phyloP scores from a whole-genome alignment of 2,113 vertebrate genomes.

The Aptenodytes patagonicus region DNA sequence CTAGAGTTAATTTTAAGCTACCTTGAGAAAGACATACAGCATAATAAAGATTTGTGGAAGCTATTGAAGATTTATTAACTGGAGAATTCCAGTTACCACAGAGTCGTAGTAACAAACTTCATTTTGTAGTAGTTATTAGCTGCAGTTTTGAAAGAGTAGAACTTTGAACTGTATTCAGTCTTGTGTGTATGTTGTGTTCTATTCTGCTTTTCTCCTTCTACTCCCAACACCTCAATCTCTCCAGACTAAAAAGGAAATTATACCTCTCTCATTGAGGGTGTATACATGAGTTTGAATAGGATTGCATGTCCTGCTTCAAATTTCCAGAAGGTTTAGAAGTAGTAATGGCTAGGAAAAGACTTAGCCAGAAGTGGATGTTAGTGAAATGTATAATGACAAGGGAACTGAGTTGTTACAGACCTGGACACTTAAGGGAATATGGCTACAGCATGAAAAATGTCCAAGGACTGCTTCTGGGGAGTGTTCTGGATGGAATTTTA shows the following conservation, averaged over 20 bases:
- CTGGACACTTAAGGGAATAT: neutral
- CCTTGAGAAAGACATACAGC: neutral
- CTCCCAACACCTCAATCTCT: neutral
- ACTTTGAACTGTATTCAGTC: neutral
- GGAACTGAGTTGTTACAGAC: neutral
- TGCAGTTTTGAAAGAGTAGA: neutral
- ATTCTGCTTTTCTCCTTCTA: neutral
- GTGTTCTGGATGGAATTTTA: neutral
- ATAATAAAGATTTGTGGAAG: neutral
- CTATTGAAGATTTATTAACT: neutral
- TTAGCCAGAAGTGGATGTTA: fast-evolving
- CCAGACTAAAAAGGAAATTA: neutral
- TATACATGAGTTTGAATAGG: neutral
- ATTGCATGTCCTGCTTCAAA: neutral
- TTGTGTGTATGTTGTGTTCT: neutral
- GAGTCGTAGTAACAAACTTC: fast-evolving
- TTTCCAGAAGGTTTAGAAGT: neutral
- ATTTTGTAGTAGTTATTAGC: neutral
- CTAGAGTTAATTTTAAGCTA: neutral
- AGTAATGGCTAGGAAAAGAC: neutral
- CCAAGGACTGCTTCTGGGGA: neutral
- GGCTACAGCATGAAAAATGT: neutral
- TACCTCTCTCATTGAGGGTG: neutral
- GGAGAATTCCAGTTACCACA: neutral
- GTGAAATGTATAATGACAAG: neutral